These are phyloP conservation scores for Lamprologus lemairii DNA, from an alignment of 2,113 vertebrate genomes.

Conservation along the genomic window DNA sequence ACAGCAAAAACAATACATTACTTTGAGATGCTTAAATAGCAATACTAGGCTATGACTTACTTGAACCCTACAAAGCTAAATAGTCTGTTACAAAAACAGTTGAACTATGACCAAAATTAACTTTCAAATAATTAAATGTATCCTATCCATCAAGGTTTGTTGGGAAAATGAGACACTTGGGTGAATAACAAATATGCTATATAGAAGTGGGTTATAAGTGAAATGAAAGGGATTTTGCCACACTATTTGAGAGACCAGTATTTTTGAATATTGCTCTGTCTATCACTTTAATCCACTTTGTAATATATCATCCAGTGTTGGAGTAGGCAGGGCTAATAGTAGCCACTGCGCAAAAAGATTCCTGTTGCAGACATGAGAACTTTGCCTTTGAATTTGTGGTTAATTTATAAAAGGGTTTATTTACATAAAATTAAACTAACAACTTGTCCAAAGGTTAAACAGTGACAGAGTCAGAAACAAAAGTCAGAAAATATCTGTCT, in stretches of 20 bases:
- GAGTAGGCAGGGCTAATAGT: background rate
- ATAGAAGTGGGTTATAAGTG: background rate
- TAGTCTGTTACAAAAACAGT: fast-evolving
- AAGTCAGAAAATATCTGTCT: background rate
- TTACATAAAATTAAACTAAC: background rate
- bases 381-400: fast-evolving
- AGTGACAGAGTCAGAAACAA: background rate
- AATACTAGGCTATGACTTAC: background rate
- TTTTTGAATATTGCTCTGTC: background rate
- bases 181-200: fast-evolving
- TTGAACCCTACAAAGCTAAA: background rate
- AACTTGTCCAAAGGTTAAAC: background rate
- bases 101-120: background rate
- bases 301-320: background rate
- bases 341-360: background rate
- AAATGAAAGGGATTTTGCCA: background rate
- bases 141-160: background rate
- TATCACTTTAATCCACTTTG: background rate
- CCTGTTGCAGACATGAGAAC: background rate
- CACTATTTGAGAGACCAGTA: fast-evolving
- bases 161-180: fast-evolving
- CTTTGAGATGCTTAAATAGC: background rate
- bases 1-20: background rate
- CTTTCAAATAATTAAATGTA: background rate
- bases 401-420: background rate